Base-by-base conservation (phyloP, 23 tunicate genomes). In the Styela plicata region DNA sequence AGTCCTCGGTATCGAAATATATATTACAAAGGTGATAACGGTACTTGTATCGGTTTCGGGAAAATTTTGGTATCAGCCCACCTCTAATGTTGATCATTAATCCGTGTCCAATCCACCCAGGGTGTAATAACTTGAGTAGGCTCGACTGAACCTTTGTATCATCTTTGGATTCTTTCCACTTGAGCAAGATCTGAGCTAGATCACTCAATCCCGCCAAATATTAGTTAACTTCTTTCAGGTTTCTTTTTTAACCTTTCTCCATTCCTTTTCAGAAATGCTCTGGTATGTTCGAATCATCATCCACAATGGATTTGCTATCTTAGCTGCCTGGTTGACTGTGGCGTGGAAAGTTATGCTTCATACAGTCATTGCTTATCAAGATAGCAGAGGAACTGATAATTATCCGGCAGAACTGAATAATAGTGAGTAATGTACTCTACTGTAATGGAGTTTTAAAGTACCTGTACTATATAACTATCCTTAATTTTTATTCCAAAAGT, bases 271-370 rank as follows among this genome's bases (percentile, higher is more conserved):
- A 89, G 94, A 24, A 33, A 79, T 89, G 82, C 87, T 89, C 24
- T 73, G 62, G 71, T 19, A 52, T 28, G 84, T 81, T 22, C 85
- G 90, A 21, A 80, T 86, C 27, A 63, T 86, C 22, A 31, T 86
- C 18, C 90, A 86, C 85, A 86, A 86, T 66, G 90, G 90, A n/a
- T 79, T 80, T 30, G 90, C 69, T n/a, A 66, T 81, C 35, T 69
- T 86, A 17, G 52, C 78, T 10, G 69, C 82, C 25, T 86, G 90
- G 90, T 70, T 86, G 22, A 62, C 78, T 5, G 28, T 34, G 2
- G 90, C 85, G 1, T 80, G 80, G 35, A 44, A 80, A 13, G 74
- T 86, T 21, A 86, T 73, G 24, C 79, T 86, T 5, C 74, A 67
- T 31, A 69, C 69, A 24, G 85, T 79, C 23, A 89, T 89, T 25